These are phyloP conservation scores for Hipparchia sbordonii DNA, from an alignment of 2,888 invertebrate genomes.

Conservation along the genomic window DNA sequence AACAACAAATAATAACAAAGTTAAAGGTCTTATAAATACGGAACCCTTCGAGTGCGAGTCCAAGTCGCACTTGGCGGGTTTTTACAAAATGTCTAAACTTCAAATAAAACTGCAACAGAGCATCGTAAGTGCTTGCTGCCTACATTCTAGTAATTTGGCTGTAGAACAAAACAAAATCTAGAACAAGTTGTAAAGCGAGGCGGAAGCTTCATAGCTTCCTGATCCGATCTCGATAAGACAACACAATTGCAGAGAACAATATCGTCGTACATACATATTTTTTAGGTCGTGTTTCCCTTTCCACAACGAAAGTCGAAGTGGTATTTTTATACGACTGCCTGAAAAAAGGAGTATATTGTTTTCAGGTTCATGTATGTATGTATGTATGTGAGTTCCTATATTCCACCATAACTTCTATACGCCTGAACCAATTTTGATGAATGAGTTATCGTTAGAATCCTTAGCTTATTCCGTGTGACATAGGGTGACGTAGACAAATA, in stretches of 20 bases:
- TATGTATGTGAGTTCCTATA: too few relatives aligned
- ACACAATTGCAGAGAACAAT: constrained; percentile 33
- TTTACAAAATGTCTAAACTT: background rate
- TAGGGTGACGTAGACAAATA: too few relatives aligned
- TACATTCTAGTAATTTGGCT: constrained; percentile 22
- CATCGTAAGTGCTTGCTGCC: background rate
- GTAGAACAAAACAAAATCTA: constrained; percentile 25
- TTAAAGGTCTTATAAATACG: too few relatives aligned
- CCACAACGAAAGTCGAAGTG: constrained; percentile 5
- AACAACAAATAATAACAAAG: too few relatives aligned
- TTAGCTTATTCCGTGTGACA: too few relatives aligned
- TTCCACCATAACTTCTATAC: too few relatives aligned
- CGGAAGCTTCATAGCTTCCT: constrained; percentile 28
- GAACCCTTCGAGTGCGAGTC: too few relatives aligned
- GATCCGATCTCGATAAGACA: constrained; percentile 36
- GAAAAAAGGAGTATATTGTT: too few relatives aligned
- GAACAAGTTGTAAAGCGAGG: constrained; percentile 22
- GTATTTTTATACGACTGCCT: too few relatives aligned
- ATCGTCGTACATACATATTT: constrained; percentile 9
- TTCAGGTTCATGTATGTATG: too few relatives aligned
- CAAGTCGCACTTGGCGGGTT: background rate
- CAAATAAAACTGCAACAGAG: constrained; percentile 1
- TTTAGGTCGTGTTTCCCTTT: constrained; percentile 2
- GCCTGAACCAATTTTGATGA: too few relatives aligned
- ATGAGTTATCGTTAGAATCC: too few relatives aligned